Conservation (phyloP, 2,113 vertebrate genomes). For the Gambusia holbrooki region DNA sequence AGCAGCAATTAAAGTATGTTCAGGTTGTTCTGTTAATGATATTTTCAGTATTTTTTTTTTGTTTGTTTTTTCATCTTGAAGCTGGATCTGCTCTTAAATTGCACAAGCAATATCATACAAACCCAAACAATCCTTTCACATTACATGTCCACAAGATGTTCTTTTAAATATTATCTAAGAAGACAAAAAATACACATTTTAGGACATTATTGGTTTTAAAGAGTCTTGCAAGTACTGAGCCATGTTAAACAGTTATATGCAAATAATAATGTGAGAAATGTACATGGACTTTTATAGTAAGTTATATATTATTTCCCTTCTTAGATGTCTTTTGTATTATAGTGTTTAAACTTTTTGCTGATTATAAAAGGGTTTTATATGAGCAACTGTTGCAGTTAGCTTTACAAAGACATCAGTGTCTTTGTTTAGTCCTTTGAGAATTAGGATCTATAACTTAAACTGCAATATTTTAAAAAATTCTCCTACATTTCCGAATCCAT, state of each 20-base stretch:
- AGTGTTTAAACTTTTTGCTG: too few species aligned
- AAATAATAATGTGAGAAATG: too few species aligned
- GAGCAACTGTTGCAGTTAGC: not conserved
- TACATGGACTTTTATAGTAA: too few species aligned
- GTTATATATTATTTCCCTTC: too few species aligned
- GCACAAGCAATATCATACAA: slow-evolving; percentile 5
- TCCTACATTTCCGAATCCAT: not conserved
- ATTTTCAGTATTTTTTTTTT: slow-evolving; percentile 55
- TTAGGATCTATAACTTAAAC: too few species aligned
- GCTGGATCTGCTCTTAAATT: slow-evolving; percentile 23
- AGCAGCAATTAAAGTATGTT: slow-evolving; percentile 40
- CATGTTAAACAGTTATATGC: not conserved
- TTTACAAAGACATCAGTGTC: not conserved
- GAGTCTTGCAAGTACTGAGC: slow-evolving; percentile 6
- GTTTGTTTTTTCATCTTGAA: slow-evolving; percentile 28
- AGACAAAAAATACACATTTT: not conserved
- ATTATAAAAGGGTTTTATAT: too few species aligned
- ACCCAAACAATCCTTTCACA: slow-evolving; percentile 19
- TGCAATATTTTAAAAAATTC: not conserved
- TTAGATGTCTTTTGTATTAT: too few species aligned
- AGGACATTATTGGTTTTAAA: not conserved
- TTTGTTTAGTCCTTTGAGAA: too few species aligned
- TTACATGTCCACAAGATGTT: slow-evolving; percentile 1
- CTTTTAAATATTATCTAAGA: slow-evolving; percentile 13
- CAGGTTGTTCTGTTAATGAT: slow-evolving; percentile 63